Conservation (phyloP, 2,113 vertebrate genomes). For the Eurypyga helias region DNA sequence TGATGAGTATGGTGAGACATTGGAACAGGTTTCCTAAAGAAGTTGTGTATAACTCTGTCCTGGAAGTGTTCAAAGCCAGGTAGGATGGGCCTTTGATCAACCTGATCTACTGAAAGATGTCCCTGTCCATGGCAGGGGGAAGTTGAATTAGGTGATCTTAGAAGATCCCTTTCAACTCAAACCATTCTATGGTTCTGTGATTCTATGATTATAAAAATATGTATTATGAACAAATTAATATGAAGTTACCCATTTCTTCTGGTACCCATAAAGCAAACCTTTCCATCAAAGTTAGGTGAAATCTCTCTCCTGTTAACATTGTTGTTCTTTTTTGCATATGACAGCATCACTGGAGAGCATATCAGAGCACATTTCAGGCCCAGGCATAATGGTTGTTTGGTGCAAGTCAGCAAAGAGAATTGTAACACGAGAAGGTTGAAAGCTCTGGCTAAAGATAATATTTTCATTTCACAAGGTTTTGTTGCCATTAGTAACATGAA, state of each 20-base stretch:
- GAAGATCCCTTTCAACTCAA: background rate
- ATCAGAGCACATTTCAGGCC: background rate
- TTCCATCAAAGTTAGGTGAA: background rate
- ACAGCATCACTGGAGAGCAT: background rate
- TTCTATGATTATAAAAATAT: background rate
- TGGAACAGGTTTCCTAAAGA: background rate
- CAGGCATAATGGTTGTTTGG: background rate
- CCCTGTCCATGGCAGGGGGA: fast-evolving
- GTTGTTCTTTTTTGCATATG: background rate
- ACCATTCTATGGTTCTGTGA: background rate
- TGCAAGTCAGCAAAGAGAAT: slow-evolving; percentile 44
- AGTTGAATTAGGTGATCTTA: background rate
- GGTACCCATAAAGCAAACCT: background rate
- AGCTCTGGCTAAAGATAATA: slow-evolving; percentile 38
- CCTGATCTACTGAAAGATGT: fast-evolving
- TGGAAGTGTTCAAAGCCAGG: background rate
- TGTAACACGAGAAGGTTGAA: background rate
- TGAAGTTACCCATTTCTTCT: background rate
- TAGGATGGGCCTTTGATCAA: fast-evolving
- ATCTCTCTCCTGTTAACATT: background rate
- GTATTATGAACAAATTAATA: background rate
- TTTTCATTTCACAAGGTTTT: slow-evolving; percentile 56
- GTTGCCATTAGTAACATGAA: slow-evolving; percentile 24
- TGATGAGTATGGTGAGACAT: fast-evolving
- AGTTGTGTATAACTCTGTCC: fast-evolving